Evolutionary conservation across 2,797 vertebrate species (phyloP).

Genomic region (Potorous gilbertii): DNA sequence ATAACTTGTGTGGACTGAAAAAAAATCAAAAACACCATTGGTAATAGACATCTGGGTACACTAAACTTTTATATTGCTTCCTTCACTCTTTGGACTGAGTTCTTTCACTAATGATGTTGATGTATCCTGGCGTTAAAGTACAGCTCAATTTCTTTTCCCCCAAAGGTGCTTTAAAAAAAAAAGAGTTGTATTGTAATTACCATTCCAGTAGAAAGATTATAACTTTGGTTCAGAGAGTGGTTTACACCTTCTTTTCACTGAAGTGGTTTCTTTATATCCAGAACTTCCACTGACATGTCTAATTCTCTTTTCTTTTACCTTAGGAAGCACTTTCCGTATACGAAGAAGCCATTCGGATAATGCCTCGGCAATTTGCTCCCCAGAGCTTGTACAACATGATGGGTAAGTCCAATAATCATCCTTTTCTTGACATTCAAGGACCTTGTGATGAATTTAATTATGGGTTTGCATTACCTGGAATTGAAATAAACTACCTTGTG

Average conservation of each 20-base stretch:
- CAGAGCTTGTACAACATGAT: conserved; percentile 99
- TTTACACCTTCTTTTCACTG: conserved; percentile 62
- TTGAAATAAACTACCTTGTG: conserved; percentile 58
- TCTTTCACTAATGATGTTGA: conserved; percentile 47
- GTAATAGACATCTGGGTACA: conserved; percentile 29
- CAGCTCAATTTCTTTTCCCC: conserved; percentile 47
- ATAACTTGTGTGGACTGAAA: conserved; percentile 7
- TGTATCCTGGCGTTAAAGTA: conserved; percentile 1
- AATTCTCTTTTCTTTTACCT: conserved; percentile 69
- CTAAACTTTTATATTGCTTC: conserved; percentile 44
- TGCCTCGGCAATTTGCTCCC: conserved; percentile 99
- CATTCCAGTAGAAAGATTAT: background rate
- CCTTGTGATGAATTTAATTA: conserved; percentile 47
- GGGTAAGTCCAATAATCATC: conserved; percentile 89
- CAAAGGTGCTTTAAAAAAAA: conserved; percentile 47
- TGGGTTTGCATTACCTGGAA: conserved; percentile 23
- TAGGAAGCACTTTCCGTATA: conserved; percentile 97
- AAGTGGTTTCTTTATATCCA: conserved; percentile 48
- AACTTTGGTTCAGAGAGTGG: conserved; percentile 15
- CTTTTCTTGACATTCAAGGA: conserved; percentile 47
- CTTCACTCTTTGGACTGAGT: conserved; percentile 3
- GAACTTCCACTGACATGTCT: conserved; percentile 44
- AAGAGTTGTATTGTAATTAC: background rate
- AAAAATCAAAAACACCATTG: background rate
- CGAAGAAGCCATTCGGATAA: conserved; percentile 98